A percentile compares a stretch with the other conserved stretches of the same genome.
Evolutionary conservation across 2,797 vertebrate species (phyloP).

Genomic region (Simalia tracyae): DNA sequence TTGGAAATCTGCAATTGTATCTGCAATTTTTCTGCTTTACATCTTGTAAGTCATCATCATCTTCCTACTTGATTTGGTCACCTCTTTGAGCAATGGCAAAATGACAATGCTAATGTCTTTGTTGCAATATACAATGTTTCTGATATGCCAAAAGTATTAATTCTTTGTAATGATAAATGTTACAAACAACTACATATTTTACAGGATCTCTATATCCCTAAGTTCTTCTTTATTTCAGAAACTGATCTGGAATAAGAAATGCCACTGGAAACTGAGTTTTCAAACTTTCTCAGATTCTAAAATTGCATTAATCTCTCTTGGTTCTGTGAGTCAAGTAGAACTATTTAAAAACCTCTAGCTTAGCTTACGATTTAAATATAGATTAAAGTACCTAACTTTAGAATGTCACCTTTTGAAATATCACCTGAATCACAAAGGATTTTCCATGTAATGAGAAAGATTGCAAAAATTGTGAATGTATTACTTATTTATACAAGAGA

Average conservation of each 20-base stretch:
- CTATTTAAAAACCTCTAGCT: constrained; percentile 27
- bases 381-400: constrained; percentile 32
- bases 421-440: constrained; percentile 32
- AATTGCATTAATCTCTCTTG: constrained; percentile 22
- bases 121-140: background rate
- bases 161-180: constrained; percentile 6
- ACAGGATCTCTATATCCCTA: background rate
- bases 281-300: constrained; percentile 10
- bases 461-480: constrained; percentile 21
- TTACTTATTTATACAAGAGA: constrained; percentile 20
- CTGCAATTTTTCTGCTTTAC: background rate
- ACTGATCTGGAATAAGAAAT: constrained; percentile 8
- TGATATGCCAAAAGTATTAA: background rate
- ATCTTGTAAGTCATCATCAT: background rate
- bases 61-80: background rate
- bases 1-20: background rate
- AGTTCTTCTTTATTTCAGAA: constrained; percentile 8
- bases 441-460: constrained; percentile 8
- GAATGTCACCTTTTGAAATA: constrained; percentile 34
- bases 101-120: constrained; percentile 17
- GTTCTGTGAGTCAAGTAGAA: background rate
- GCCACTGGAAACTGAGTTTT: constrained; percentile 12
- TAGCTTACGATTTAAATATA: constrained; percentile 35
- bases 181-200: background rate
- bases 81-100: background rate